Percentiles rank a stretch among this genome's conserved stretches.
phyloP scores from a whole-genome alignment of 2,888 invertebrate genomes.

The Gandaritis pyraliata region DNA sequence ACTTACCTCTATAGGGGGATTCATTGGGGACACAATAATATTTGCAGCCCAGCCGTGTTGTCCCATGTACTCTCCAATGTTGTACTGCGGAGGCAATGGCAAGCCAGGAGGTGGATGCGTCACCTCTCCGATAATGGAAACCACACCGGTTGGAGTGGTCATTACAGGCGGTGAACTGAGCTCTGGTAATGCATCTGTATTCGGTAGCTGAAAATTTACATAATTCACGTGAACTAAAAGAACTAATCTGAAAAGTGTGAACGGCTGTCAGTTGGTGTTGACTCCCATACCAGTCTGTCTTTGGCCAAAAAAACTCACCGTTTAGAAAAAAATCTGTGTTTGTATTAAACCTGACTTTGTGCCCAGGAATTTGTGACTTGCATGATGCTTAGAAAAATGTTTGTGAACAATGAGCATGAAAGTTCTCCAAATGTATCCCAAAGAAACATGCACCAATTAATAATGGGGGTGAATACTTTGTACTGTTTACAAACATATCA shows the following conservation, averaged over 20 bases:
- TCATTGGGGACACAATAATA: constrained; percentile 74
- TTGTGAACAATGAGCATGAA: background rate
- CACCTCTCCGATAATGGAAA: constrained; percentile 71
- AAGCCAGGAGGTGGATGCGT: constrained; percentile 77
- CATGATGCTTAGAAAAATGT: background rate
- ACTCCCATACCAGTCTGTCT: background rate
- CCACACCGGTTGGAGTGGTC: constrained; percentile 60
- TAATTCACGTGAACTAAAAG: background rate
- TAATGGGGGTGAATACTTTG: background rate
- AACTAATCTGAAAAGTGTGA: background rate
- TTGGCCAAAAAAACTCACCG: background rate
- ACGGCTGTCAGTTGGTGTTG: background rate
- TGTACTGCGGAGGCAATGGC: constrained; percentile 74
- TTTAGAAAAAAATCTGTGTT: background rate
- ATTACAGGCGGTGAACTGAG: constrained; percentile 71
- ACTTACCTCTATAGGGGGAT: constrained; percentile 79
- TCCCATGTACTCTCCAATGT: constrained; percentile 75
- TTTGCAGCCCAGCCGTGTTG: constrained; percentile 78
- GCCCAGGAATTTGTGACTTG: background rate
- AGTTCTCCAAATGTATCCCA: background rate
- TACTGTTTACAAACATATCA: too few species aligned
- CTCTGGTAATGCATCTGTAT: constrained; percentile 68
- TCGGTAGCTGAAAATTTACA: constrained; percentile 64
- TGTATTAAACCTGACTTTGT: too few species aligned
- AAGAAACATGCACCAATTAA: background rate